Conservation (phyloP, 1,140 invertebrate species). For the Drosophila suzukii region DNA sequence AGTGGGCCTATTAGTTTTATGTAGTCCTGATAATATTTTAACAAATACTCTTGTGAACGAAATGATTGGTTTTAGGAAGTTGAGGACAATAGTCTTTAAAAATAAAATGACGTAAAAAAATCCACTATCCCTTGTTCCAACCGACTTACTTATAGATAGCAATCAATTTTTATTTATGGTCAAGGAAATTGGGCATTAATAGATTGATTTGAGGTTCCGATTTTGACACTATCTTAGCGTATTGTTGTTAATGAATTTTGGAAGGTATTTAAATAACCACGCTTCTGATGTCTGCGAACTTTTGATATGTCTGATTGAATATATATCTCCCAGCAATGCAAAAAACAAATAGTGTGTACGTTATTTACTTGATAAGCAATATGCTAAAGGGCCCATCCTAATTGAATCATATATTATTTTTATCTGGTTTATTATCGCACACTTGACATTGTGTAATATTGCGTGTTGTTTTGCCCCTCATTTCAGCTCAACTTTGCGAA, state of each 20-base stretch:
- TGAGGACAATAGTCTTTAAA: background rate
- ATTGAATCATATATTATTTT: conserved; percentile 38
- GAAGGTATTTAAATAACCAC: conserved; percentile 22
- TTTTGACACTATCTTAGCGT: conserved; percentile 31
- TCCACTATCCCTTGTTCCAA: background rate
- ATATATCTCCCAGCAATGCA: background rate
- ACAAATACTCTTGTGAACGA: background rate
- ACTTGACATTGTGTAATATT: conserved; percentile 51
- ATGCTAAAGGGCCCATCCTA: conserved; percentile 9
- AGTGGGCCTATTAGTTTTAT: background rate
- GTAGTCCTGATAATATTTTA: background rate
- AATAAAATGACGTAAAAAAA: background rate
- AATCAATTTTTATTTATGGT: conserved; percentile 42
- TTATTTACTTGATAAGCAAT: conserved; percentile 21
- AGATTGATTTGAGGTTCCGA: conserved; percentile 31
- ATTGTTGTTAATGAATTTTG: conserved; percentile 39
- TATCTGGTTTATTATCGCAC: conserved; percentile 42
- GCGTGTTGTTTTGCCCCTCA: background rate
- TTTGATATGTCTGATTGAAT: background rate
- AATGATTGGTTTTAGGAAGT: background rate
- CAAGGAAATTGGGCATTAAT: conserved; percentile 39
- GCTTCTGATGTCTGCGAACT: background rate
- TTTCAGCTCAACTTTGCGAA: conserved; percentile 13
- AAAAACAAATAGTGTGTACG: background rate
- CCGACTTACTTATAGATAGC: conserved; percentile 6